These are phyloP conservation scores for Euwallacea similis DNA, from an alignment of 1,140 invertebrate species.

Conservation along the genomic window DNA sequence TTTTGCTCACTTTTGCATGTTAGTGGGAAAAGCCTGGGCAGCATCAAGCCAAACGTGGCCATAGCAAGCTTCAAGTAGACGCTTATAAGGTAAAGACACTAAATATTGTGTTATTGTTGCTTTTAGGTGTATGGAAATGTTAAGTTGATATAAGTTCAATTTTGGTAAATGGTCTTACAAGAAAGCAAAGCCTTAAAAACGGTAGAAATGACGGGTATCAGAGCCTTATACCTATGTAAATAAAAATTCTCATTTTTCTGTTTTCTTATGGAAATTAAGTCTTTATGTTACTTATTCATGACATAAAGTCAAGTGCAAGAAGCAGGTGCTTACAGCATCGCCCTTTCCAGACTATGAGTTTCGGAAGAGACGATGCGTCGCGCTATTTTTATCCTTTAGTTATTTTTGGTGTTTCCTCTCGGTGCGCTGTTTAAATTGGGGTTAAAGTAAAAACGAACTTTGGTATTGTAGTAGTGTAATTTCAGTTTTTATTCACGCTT, in stretches of 20 bases:
- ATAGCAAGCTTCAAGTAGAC: constrained; percentile 34
- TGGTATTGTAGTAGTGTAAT: too few species aligned
- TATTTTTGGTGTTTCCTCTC: constrained; percentile 28
- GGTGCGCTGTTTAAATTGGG: constrained; percentile 15
- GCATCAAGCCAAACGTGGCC: constrained; percentile 25
- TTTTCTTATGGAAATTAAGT: too few species aligned
- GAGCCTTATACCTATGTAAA: too few species aligned
- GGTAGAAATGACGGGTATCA: too few species aligned
- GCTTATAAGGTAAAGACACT: constrained; percentile 31
- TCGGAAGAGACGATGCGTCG: not conserved
- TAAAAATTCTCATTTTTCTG: too few species aligned
- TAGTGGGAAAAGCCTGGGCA: constrained; percentile 27
- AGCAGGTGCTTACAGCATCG: not conserved
- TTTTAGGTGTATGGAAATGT: not conserved
- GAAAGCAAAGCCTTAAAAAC: too few species aligned
- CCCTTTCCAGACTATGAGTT: constrained; percentile 21
- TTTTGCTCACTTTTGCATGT: constrained; percentile 36
- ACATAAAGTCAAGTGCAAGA: too few species aligned
- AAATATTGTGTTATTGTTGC: not conserved
- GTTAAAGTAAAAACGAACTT: constrained; percentile 10
- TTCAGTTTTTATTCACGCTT: too few species aligned
- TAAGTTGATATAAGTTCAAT: not conserved
- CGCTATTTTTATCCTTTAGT: constrained; percentile 20
- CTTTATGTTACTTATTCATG: too few species aligned
- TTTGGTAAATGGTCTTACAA: too few species aligned